Evolutionary conservation across 1,140 invertebrate species (phyloP).

Genomic region (Drosophila pachea): DNA sequence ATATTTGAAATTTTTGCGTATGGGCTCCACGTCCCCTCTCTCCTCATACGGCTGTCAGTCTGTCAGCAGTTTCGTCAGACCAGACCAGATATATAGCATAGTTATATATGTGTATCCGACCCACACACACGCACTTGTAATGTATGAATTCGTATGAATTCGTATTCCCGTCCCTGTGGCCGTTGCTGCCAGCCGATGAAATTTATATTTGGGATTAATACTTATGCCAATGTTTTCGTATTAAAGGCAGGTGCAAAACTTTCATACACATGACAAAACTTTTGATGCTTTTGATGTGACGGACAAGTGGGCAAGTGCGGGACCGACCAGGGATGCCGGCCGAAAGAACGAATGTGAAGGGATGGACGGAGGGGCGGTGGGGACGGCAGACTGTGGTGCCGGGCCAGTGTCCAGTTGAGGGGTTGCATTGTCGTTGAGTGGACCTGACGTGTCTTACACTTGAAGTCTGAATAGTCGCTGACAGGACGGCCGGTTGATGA

Average conservation of each 20-base stretch:
- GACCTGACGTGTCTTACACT: slow-evolving; percentile 71
- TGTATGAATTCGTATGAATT: not conserved
- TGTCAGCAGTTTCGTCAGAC: slow-evolving; percentile 1
- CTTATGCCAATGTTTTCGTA: slow-evolving; percentile 61
- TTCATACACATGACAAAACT: slow-evolving; percentile 69
- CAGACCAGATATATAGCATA: not conserved
- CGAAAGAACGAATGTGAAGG: not conserved
- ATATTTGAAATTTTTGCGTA: slow-evolving; percentile 12
- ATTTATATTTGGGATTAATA: slow-evolving; percentile 75
- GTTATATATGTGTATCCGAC: not conserved
- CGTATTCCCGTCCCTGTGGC: slow-evolving; percentile 21
- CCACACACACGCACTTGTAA: not conserved
- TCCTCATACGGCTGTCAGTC: slow-evolving; percentile 1
- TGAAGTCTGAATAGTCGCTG: slow-evolving; percentile 60
- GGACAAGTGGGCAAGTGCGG: slow-evolving; percentile 51
- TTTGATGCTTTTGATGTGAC: slow-evolving; percentile 72
- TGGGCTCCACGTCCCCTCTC: not conserved
- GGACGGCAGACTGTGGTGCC: no score
- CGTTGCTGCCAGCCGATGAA: slow-evolving; percentile 53
- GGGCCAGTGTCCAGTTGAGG: not conserved
- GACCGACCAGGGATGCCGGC: slow-evolving; percentile 20
- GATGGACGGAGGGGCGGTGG: not conserved
- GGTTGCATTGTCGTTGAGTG: slow-evolving; percentile 46
- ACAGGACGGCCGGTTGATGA: slow-evolving; percentile 56
- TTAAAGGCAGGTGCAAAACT: slow-evolving; percentile 59